Evolutionary conservation across 1,140 invertebrate genomes (phyloP).

Genomic region (Frieseomelitta varia): DNA sequence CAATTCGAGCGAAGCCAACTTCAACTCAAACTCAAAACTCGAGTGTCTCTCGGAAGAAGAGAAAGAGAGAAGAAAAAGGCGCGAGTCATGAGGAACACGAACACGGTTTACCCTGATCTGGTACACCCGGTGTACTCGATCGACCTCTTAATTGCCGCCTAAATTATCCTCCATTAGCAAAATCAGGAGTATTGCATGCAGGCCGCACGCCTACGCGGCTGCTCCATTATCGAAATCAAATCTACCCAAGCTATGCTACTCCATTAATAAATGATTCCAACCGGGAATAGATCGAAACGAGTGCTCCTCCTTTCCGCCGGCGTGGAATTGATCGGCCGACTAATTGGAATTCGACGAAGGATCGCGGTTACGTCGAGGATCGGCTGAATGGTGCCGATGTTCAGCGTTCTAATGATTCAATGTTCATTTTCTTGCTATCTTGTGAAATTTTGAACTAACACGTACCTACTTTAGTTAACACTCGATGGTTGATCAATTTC

Average conservation of each 20-base stretch:
- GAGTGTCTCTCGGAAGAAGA: no score
- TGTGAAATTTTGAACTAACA: background rate
- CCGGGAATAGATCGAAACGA: conserved; percentile 20
- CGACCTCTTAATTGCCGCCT: conserved; percentile 39
- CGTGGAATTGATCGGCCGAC: background rate
- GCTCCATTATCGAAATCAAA: conserved; percentile 63
- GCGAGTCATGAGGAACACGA: no score
- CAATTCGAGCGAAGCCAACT: no score
- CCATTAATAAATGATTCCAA: conserved; percentile 54
- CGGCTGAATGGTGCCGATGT: no score
- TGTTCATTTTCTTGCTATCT: no score
- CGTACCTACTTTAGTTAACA: no score
- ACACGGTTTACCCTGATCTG: background rate
- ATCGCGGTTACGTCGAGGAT: background rate
- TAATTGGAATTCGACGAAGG: conserved; percentile 4
- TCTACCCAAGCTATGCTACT: conserved; percentile 32
- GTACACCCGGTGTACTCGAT: conserved; percentile 24
- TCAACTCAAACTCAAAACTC: no score
- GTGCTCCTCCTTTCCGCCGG: background rate
- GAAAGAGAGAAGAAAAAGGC: no score
- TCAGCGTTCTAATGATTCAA: no score
- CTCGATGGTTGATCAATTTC: no score
- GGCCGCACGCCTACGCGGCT: conserved; percentile 29
- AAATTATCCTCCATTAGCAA: conserved; percentile 57
- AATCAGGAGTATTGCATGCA: conserved; percentile 48